Conservation (phyloP, 1,140 invertebrate genomes). For the Plutomurus gul region DNA sequence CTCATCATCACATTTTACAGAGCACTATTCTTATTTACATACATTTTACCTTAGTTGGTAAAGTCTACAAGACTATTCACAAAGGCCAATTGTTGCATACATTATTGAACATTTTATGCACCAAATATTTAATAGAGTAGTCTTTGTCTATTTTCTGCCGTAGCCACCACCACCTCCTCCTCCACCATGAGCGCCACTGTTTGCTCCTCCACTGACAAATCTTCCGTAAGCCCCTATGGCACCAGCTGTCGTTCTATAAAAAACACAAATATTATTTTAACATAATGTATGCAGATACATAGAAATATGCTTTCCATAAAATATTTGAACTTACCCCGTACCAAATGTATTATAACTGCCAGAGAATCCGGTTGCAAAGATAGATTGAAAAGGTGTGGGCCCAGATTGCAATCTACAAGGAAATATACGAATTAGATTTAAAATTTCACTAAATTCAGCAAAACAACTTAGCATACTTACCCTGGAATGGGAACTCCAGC, state of each 20-base stretch:
- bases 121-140: too few relatives aligned
- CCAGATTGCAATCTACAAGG: slow-evolving; percentile 25
- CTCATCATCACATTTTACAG: too few relatives aligned
- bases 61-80: too few relatives aligned
- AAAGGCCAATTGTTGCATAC: too few relatives aligned
- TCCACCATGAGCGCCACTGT: slow-evolving; percentile 33
- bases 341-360: slow-evolving; percentile 48
- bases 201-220: slow-evolving; percentile 45
- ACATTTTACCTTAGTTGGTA: too few relatives aligned
- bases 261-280: background rate
- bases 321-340: slow-evolving; percentile 31
- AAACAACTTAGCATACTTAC: slow-evolving; percentile 18
- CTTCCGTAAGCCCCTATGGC: slow-evolving; percentile 46
- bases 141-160: too few relatives aligned
- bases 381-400: slow-evolving; percentile 44
- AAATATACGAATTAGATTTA: background rate
- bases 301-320: background rate
- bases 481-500: slow-evolving; percentile 44
- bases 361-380: slow-evolving; percentile 47
- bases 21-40: too few relatives aligned
- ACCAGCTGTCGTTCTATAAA: slow-evolving; percentile 43
- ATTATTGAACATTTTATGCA: too few relatives aligned
- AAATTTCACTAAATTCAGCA: background rate
- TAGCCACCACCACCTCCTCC: background rate
- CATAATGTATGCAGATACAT: background rate